Evolutionary conservation across 2,797 vertebrate genomes (phyloP), one percentile per base, ranked within the genome.

Genomic region (Erethizon dorsatum): DNA sequence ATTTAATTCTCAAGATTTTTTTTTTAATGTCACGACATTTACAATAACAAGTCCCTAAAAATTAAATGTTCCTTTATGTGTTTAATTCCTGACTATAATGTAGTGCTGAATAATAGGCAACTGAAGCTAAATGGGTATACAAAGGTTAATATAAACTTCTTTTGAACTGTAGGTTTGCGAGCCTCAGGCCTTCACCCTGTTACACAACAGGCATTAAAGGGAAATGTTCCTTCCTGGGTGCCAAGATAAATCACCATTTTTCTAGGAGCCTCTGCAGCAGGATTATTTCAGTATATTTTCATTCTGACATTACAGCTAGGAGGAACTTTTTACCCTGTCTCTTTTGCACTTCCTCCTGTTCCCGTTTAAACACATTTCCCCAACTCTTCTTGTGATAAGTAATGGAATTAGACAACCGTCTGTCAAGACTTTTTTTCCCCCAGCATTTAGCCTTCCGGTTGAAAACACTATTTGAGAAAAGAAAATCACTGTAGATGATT

Each of bases 31-130:
- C 94, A 94, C 1, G 97, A 96, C 97, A 98, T 98, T 98, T 97
- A 97, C 85, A 98, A 96, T 97, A 97, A 96, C 80, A 96, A 96
- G 59, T 75, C 75, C 90, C 92, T 96, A 88, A 94, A 97, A 98
- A 96, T 97, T 97, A 98, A 98, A 97, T 89, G 95, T 90, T 97
- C 96, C 97, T 98, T 97, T 97, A 90, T 91, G 97, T 97, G 96
- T 98, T 98, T 98, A 98, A 98, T 98, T 98, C 97, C 93, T 97
- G 93, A 75, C 94, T 85, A 73, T 84, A 89, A 96, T 96, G 95
- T 82, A 95, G 96, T 77, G 80, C 56, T 61, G 95, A 98, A 98
- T 95, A 97, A 95, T 96, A 98, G 97, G 97, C 94, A 83, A 96
- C 97, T 77, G 71, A 91, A 97, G 95, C 59, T 94, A 80, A 97